Evolutionary conservation across 2,888 invertebrate species (phyloP).

Genomic region (Noctua comes): DNA sequence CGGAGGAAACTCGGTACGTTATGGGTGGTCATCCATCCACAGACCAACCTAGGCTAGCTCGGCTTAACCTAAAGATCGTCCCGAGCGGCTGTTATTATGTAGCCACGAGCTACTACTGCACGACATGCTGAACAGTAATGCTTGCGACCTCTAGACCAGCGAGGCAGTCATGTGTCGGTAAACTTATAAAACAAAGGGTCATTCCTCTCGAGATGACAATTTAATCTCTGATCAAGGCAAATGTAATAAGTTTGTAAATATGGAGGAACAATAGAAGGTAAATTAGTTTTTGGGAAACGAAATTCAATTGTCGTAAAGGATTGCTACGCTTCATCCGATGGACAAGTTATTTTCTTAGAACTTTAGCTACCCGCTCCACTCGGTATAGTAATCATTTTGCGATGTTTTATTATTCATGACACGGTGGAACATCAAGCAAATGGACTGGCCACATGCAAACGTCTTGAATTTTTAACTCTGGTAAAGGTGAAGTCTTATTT

Average conservation of each 20-base stretch:
- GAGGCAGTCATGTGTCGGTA: conserved; percentile 64
- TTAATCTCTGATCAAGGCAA: conserved; percentile 87
- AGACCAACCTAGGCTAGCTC: no score
- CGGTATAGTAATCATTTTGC: conserved; percentile 66
- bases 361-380: conserved; percentile 65
- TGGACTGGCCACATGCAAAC: conserved; percentile 65
- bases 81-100: no score
- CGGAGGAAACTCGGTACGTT: no score
- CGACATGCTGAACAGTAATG: background rate
- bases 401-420: conserved; percentile 70
- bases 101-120: no score
- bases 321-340: conserved; percentile 75
- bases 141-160: background rate
- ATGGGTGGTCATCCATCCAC: no score
- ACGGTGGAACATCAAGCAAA: conserved; percentile 62
- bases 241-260: conserved; percentile 87
- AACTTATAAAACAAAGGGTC: conserved; percentile 79
- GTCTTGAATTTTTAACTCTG: conserved; percentile 64
- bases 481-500: background rate
- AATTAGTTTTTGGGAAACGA: conserved; percentile 86
- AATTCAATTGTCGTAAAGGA: conserved; percentile 85
- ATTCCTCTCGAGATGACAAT: conserved; percentile 79
- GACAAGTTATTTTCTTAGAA: conserved; percentile 68
- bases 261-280: conserved; percentile 86
- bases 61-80: no score